Conservation (phyloP, 2,797 vertebrate species). For the Notolabrus celidotus region DNA sequence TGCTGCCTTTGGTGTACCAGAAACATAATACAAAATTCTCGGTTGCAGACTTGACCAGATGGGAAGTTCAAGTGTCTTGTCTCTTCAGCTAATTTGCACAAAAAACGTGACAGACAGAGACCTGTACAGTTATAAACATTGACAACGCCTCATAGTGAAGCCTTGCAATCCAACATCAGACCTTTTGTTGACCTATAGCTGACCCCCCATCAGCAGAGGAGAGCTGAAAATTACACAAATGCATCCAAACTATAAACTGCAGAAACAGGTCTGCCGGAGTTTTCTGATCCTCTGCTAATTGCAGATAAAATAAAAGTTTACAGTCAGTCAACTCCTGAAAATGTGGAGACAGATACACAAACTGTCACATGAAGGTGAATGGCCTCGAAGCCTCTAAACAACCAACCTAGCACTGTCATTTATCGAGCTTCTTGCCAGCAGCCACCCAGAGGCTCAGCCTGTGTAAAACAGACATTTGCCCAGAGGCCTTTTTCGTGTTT, state of each 20-base stretch:
- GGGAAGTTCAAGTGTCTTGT: conserved; percentile 19
- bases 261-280: conserved; percentile 4
- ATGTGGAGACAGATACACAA: conserved; percentile 54
- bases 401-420: conserved; percentile 85
- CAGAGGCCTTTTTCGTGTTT: conserved; percentile 77
- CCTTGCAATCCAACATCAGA: background rate
- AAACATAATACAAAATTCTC: conserved; percentile 29
- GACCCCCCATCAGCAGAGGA: conserved; percentile 7
- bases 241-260: conserved; percentile 1
- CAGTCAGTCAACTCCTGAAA: conserved; percentile 32
- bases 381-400: conserved; percentile 78
- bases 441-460: conserved; percentile 85
- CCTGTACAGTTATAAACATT: background rate
- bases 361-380: conserved; percentile 79
- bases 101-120: conserved; percentile 6
- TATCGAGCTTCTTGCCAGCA: conserved; percentile 85
- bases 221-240: conserved; percentile 20
- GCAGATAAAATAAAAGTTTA: conserved; percentile 17
- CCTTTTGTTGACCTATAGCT: conserved; percentile 17
- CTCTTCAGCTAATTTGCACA: conserved; percentile 14
- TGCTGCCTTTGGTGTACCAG: conserved; percentile 27
- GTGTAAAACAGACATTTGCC: conserved; percentile 88
- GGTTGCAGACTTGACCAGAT: conserved; percentile 43
- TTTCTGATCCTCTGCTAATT: conserved; percentile 5
- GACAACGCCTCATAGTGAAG: background rate